Evolutionary conservation across 2,797 vertebrate genomes (phyloP).

Genomic region (Coilia nasus): DNA sequence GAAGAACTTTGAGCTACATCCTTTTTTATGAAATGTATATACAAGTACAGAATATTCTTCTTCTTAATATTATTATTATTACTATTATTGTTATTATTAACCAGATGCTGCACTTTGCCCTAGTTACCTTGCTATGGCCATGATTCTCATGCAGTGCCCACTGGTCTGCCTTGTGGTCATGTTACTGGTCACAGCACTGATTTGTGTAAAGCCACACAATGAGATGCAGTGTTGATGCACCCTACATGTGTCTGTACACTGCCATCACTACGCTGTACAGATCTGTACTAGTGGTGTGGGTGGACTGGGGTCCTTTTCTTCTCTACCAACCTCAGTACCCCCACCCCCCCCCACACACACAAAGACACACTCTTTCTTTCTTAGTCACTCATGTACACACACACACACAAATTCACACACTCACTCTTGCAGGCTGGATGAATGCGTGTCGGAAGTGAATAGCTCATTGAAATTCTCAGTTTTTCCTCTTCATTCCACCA

Average conservation of each 20-base stretch:
- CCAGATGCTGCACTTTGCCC: not conserved
- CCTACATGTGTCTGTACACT: not conserved
- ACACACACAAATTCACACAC: not conserved
- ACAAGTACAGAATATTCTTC: too few relatives aligned
- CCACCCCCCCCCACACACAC: not conserved
- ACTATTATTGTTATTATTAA: too few relatives aligned
- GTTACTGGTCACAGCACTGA: too few relatives aligned
- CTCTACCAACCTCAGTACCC: not conserved
- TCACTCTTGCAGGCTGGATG: constrained; percentile 19
- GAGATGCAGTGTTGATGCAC: not conserved
- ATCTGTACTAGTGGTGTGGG: not conserved
- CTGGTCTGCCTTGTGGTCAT: too few relatives aligned
- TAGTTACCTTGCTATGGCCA: not conserved
- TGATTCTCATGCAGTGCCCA: not conserved
- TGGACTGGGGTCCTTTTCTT: constrained; percentile 18
- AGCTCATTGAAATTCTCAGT: constrained; percentile 32
- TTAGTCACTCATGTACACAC: not conserved
- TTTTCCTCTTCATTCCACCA: constrained; percentile 23
- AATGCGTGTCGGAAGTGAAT: constrained; percentile 16
- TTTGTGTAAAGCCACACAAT: not conserved
- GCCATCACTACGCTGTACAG: not conserved
- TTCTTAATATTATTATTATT: too few relatives aligned
- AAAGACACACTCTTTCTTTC: not conserved
- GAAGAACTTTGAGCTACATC: too few relatives aligned
- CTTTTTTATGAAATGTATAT: too few relatives aligned